These are phyloP conservation scores for Leistus spinibarbis DNA, from an alignment of 2,888 invertebrate species.

Conservation along the genomic window DNA sequence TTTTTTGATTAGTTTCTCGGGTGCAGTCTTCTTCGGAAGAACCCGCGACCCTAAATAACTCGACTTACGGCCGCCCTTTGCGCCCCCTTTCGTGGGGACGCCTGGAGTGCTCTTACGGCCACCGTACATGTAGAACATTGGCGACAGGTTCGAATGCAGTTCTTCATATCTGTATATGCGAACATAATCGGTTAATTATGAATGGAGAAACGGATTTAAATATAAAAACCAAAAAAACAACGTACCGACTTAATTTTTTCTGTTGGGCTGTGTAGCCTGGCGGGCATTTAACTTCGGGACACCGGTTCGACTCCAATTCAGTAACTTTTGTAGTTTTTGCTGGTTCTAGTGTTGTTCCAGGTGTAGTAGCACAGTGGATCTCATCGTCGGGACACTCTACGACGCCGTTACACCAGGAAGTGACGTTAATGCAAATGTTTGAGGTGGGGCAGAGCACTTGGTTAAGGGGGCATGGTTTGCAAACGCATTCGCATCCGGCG, in stretches of 20 bases:
- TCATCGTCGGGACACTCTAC: constrained; percentile 87
- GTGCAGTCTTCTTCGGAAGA: neutral
- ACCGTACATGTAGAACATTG: constrained; percentile 56
- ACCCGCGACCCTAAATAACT: constrained; percentile 12
- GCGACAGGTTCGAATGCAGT: constrained; percentile 54
- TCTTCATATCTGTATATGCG: constrained; percentile 49
- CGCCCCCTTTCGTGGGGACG: constrained; percentile 50
- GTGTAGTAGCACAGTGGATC: constrained; percentile 62
- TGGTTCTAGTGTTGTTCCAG: neutral
- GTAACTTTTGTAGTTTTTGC: neutral
- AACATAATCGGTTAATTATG: too few relatives aligned
- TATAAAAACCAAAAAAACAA: too few relatives aligned
- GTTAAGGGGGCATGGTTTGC: constrained; percentile 72
- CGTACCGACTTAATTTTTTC: constrained; percentile 45
- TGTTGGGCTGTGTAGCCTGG: constrained; percentile 59
- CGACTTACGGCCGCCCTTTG: constrained; percentile 50
- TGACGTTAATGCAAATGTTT: constrained; percentile 71
- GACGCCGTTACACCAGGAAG: constrained; percentile 81
- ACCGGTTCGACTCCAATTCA: constrained; percentile 46
- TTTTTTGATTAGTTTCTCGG: constrained; percentile 49
- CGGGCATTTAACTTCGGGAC: constrained; percentile 60
- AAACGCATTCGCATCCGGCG: constrained; percentile 72
- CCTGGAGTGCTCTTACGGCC: constrained; percentile 25
- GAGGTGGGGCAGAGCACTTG: constrained; percentile 75
- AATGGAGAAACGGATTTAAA: too few relatives aligned